Evolutionary conservation across 1,140 invertebrate species (phyloP).

Genomic region (Drosophila lini): DNA sequence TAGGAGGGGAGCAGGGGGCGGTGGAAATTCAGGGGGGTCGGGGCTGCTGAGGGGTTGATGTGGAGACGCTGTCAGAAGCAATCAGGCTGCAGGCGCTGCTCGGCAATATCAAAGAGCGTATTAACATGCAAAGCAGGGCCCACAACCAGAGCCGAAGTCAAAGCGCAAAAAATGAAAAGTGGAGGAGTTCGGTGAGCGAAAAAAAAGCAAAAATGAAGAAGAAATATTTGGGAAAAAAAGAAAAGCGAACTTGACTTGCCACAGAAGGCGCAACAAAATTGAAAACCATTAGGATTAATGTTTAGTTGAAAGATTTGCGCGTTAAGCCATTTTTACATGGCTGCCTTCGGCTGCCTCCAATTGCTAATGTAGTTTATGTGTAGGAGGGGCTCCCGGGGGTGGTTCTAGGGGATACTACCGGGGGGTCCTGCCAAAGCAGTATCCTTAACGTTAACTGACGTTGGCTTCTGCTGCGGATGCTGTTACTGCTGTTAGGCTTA

Average conservation of each 20-base stretch:
- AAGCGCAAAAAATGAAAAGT: conserved; percentile 38
- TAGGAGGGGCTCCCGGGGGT: conserved; percentile 15
- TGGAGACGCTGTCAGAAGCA: conserved; percentile 67
- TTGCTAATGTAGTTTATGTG: conserved; percentile 83
- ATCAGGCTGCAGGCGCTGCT: conserved; percentile 79
- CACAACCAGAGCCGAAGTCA: conserved; percentile 48
- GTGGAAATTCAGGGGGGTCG: background rate
- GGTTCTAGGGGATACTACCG: background rate
- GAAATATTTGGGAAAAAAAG: background rate
- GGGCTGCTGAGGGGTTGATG: background rate
- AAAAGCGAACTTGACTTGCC: conserved; percentile 69
- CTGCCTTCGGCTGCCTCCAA: conserved; percentile 63
- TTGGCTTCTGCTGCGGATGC: conserved; percentile 48
- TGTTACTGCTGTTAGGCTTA: conserved; percentile 64
- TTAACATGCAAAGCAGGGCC: conserved; percentile 79
- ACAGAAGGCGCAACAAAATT: conserved; percentile 73
- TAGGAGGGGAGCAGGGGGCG: background rate
- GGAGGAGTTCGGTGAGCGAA: conserved; percentile 4
- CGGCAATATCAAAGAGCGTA: conserved; percentile 79
- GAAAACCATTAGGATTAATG: conserved; percentile 83
- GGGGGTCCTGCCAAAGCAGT: conserved; percentile 17
- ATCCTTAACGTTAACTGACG: conserved; percentile 78
- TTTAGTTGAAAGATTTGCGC: conserved; percentile 82
- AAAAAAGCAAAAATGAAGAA: conserved; percentile 11
- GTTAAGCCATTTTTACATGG: conserved; percentile 82